These are phyloP conservation scores for Parnassius orleans DNA, from an alignment of 2,888 invertebrate species.

Conservation along the genomic window DNA sequence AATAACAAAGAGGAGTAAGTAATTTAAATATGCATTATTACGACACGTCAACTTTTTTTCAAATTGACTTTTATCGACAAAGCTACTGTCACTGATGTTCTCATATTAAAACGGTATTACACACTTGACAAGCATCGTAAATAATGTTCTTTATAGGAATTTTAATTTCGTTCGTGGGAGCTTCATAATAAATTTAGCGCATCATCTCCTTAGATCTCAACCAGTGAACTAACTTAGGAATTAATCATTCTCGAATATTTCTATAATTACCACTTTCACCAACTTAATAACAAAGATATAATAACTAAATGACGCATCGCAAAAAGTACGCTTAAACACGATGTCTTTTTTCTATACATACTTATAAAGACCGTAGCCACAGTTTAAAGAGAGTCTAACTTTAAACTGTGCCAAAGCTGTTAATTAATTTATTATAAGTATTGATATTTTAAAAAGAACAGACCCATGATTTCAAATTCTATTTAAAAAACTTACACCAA, in stretches of 20 bases:
- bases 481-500: too few species aligned
- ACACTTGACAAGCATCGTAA: conserved; percentile 13
- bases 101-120: conserved; percentile 16
- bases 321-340: too few species aligned
- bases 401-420: too few species aligned
- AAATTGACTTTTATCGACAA: conserved; percentile 17
- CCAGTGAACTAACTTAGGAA: background rate
- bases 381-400: too few species aligned
- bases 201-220: background rate
- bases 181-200: background rate
- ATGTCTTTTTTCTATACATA: too few species aligned
- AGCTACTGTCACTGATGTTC: conserved; percentile 19
- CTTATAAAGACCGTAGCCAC: too few species aligned
- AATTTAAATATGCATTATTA: conserved; percentile 25
- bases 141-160: conserved; percentile 11
- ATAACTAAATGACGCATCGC: too few species aligned
- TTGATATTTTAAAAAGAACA: too few species aligned
- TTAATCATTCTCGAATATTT: background rate
- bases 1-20: conserved; percentile 24
- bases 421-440: too few species aligned
- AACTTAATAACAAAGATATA: too few species aligned
- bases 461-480: too few species aligned
- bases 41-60: conserved; percentile 23
- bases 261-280: background rate
- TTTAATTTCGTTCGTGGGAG: background rate